A percentile compares a stretch with the other conserved stretches of the same genome.
These are phyloP conservation scores for Columba livia DNA, from an alignment of 2,113 vertebrate genomes.

Conservation along the genomic window DNA sequence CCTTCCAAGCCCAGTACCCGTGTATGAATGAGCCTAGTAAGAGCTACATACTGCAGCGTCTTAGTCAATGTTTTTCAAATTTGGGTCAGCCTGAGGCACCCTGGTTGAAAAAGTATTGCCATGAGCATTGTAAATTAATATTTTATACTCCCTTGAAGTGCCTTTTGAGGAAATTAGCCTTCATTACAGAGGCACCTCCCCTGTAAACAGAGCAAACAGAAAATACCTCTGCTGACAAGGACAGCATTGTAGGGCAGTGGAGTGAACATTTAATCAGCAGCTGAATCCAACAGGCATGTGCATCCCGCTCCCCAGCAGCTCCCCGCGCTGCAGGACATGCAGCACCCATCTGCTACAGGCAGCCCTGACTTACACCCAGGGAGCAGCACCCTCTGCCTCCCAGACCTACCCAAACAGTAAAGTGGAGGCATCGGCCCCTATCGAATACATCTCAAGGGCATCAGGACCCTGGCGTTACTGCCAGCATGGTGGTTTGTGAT, in stretches of 20 bases:
- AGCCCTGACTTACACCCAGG: not conserved
- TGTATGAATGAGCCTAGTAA: constrained; percentile 39
- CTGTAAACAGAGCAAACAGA: not conserved
- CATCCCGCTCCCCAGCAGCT: not conserved
- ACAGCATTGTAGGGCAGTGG: not conserved
- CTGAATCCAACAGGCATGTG: not conserved
- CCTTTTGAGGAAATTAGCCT: constrained; percentile 36
- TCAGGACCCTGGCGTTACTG: fast-evolving
- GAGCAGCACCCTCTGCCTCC: not conserved
- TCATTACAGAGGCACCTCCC: constrained; percentile 49
- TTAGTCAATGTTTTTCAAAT: constrained; percentile 6
- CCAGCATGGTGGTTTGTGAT: fast-evolving
- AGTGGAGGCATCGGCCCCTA: not conserved
- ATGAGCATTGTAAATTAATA: constrained; percentile 30
- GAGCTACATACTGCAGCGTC: not conserved
- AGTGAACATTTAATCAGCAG: not conserved
- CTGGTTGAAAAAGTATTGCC: not conserved
- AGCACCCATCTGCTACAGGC: fast-evolving
- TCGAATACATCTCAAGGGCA: not conserved
- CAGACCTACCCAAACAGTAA: fast-evolving
- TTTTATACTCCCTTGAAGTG: constrained; percentile 42
- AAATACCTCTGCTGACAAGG: constrained; percentile 39
- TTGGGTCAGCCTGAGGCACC: constrained; percentile 6
- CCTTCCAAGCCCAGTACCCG: not conserved
- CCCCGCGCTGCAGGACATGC: not conserved